A percentile compares a stretch with the other conserved stretches of the same genome.
Evolutionary conservation across 1,140 invertebrate species (phyloP).

Genomic region (Ptiloglossa arizonensis): DNA sequence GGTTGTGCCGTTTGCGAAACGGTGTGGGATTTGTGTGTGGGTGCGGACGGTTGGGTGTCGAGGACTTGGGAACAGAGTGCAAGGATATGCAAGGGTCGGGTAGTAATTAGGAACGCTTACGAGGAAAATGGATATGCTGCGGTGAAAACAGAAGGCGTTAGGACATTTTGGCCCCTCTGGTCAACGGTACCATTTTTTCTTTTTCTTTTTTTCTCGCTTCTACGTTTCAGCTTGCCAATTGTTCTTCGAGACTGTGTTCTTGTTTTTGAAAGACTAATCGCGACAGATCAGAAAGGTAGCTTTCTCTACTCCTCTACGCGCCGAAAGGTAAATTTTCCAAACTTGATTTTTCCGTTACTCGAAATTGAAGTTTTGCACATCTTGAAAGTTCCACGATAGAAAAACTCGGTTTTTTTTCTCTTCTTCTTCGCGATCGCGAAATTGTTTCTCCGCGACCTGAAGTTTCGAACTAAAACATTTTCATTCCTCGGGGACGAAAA

Average conservation of each 20-base stretch:
- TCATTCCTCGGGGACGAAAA: too few species aligned
- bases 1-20: slow-evolving; percentile 40
- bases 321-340: not conserved
- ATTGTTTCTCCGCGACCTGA: too few species aligned
- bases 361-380: too few species aligned
- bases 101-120: slow-evolving; percentile 44
- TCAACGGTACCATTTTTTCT: slow-evolving; percentile 26
- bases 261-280: not conserved
- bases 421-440: too few species aligned
- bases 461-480: too few species aligned
- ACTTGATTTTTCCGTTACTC: too few species aligned
- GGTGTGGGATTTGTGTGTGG: slow-evolving; percentile 6
- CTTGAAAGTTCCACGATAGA: too few species aligned
- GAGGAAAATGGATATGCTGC: slow-evolving; percentile 55
- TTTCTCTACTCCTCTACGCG: not conserved
- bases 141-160: slow-evolving; percentile 57
- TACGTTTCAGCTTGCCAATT: not conserved
- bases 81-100: slow-evolving; percentile 33
- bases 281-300: too few species aligned
- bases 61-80: slow-evolving; percentile 1
- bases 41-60: not conserved
- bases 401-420: too few species aligned
- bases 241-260: not conserved
- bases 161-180: slow-evolving; percentile 38
- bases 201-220: too few species aligned